Percentiles rank a stretch among this genome's conserved stretches.
These are phyloP conservation scores for Etheostoma perlongum DNA, from an alignment of 2,797 vertebrate species.

Conservation along the genomic window DNA sequence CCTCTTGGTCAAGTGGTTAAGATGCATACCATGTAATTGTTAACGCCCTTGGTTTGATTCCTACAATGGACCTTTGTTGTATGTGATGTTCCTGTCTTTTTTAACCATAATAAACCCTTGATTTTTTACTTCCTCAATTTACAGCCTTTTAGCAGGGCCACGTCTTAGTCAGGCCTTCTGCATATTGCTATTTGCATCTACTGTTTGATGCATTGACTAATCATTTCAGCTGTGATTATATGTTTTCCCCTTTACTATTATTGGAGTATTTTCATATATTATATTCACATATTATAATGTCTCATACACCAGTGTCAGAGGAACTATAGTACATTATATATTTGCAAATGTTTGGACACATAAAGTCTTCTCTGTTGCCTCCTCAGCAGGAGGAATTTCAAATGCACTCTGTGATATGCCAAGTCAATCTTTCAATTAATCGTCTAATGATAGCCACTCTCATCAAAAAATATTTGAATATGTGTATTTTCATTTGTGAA, in stretches of 20 bases:
- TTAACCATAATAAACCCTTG: background rate
- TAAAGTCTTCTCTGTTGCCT: constrained; percentile 36
- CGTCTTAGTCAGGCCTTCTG: no score
- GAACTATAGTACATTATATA: constrained; percentile 33
- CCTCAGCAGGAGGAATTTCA: constrained; percentile 61
- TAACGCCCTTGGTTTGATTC: background rate
- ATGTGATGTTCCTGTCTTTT: background rate
- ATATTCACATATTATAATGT: constrained; percentile 6
- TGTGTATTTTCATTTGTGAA: constrained; percentile 66
- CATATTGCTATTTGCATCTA: background rate
- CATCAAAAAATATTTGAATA: constrained; percentile 73
- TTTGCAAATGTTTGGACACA: constrained; percentile 54
- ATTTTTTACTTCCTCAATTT: background rate
- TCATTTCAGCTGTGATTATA: background rate
- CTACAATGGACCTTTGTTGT: background rate
- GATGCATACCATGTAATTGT: background rate
- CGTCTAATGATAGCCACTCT: constrained; percentile 67
- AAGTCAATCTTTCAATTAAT: constrained; percentile 74
- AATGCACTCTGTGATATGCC: constrained; percentile 50
- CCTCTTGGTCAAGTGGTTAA: background rate
- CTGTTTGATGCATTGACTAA: background rate
- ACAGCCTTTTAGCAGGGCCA: background rate
- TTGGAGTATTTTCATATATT: constrained; percentile 6
- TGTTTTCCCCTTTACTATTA: constrained; percentile 1
- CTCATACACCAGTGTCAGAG: constrained; percentile 19